Conservation (phyloP, 2,797 vertebrate species). For the Syngnathus rostellatus region DNA sequence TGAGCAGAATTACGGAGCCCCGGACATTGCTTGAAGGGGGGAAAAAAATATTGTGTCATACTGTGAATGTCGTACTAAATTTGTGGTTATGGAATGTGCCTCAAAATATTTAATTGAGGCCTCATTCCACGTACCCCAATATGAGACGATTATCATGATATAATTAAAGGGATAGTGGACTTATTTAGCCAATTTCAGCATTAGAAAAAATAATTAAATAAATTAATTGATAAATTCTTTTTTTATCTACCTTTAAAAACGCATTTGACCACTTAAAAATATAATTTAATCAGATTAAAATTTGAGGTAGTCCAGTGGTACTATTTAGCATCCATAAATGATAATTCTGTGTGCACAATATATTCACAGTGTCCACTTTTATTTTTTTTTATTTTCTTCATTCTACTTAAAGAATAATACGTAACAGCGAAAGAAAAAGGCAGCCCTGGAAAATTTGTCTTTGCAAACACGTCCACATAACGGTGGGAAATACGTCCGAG, state of each 20-base stretch:
- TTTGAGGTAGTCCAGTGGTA: too few relatives aligned
- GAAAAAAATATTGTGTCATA: background rate
- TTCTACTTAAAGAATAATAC: background rate
- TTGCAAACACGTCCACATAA: conserved; percentile 55
- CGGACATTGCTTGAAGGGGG: background rate
- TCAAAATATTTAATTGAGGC: background rate
- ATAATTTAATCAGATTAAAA: too few relatives aligned
- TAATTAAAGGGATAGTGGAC: too few relatives aligned
- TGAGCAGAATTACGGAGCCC: background rate
- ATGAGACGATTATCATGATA: too few relatives aligned
- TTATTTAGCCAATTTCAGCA: too few relatives aligned
- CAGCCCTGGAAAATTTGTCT: conserved; percentile 11
- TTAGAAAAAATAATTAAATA: too few relatives aligned
- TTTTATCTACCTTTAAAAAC: too few relatives aligned
- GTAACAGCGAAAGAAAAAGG: background rate
- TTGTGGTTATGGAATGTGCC: background rate
- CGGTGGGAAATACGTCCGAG: conserved; percentile 63
- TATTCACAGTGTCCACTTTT: background rate
- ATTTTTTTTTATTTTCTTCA: background rate
- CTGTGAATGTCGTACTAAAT: too few relatives aligned
- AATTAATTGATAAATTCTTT: too few relatives aligned
- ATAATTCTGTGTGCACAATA: too few relatives aligned
- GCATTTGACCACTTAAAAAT: too few relatives aligned
- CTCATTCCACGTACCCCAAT: background rate
- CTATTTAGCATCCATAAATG: too few relatives aligned